Evolutionary conservation across 2,888 invertebrate genomes (phyloP).

Genomic region (Oscheius myriophilus): DNA sequence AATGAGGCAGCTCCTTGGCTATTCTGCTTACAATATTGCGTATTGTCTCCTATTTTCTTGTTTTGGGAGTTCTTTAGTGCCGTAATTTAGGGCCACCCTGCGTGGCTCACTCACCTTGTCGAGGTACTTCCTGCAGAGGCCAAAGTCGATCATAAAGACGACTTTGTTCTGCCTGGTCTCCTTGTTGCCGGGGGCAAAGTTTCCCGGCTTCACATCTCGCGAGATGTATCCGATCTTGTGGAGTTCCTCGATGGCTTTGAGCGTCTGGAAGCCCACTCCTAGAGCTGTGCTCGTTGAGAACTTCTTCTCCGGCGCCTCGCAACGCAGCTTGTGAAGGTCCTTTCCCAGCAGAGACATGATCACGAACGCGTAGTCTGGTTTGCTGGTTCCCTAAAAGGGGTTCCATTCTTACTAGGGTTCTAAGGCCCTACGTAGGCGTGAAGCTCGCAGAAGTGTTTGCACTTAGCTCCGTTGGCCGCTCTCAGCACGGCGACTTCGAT

Average conservation of each 20-base stretch:
- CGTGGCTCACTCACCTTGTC: slow-evolving; percentile 43
- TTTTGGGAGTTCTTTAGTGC: too few species aligned
- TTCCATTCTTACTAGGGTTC: not conserved
- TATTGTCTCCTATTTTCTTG: too few species aligned
- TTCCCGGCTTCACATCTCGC: slow-evolving; percentile 64
- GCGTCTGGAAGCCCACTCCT: slow-evolving; percentile 51
- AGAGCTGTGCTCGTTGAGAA: slow-evolving; percentile 56
- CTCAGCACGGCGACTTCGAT: slow-evolving; percentile 59
- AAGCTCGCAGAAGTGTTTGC: slow-evolving; percentile 57
- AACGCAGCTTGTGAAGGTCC: slow-evolving; percentile 59
- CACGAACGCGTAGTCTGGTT: slow-evolving; percentile 54
- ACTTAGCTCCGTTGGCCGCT: slow-evolving; percentile 40
- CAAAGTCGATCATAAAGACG: slow-evolving; percentile 58
- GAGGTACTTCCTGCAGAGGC: slow-evolving; percentile 52
- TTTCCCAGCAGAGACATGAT: slow-evolving; percentile 58
- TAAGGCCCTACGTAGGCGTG: slow-evolving; percentile 49
- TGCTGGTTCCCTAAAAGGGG: slow-evolving; percentile 48
- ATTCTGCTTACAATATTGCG: too few species aligned
- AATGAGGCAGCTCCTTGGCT: too few species aligned
- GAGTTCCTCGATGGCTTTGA: slow-evolving; percentile 59
- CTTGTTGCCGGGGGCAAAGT: slow-evolving; percentile 61
- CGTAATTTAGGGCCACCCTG: too few species aligned
- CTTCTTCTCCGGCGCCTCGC: slow-evolving; percentile 48
- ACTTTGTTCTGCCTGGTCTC: slow-evolving; percentile 44
- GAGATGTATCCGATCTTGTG: slow-evolving; percentile 56